Base-by-base conservation (phyloP, 2,797 vertebrate species). In the Sebastes aleutianus region DNA sequence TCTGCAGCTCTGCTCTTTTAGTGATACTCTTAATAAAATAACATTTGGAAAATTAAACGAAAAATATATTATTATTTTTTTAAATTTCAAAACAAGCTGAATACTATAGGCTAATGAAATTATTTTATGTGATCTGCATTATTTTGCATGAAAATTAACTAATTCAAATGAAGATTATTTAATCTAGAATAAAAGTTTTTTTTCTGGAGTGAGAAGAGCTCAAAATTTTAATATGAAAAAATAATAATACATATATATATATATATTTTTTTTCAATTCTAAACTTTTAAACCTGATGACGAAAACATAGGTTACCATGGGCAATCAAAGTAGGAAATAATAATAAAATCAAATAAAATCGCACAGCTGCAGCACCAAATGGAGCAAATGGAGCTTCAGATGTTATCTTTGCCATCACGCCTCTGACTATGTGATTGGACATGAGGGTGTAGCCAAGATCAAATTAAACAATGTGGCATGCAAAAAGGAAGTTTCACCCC, bases 401-500 rank as follows among this genome's bases (percentile, higher is more conserved):
- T 80, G 22, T 32, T 70, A 73, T 86, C 56, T 13, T 70, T 26
- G 3, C 63, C 50, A 58, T 73, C 32, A 29, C 2, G 43, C 4
- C 32, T 6, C 36, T 76, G 29, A 72, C 36, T 76, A n/a, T 78
- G 61, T 68, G 74, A 77, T 56, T 59, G 47, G 12, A 61, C 73
- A 57, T 32, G 71, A 39, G 36, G 50, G 24, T 57, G 71, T 6
- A 76, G 18, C 29, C 47, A 4, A 58, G 62, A 73, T 76, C 72
- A 81, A 62, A 83, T 76, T 70, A 36, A 77, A 31, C 73, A 80
- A 64, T 82, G 34, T 85, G 56, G 11, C 62, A 29, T 59, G 57
- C 18, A 29, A 67, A 77, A 70, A 70, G 31, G 12, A 84, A 56
- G 53, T 81, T 89, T 87, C 63, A 74, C 43, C 72, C 39, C 56